Percentiles rank a stretch among this genome's conserved stretches.
phyloP scores from a whole-genome alignment of 64 coral and sea anemone species.

The Cladopsammia gracilis region DNA sequence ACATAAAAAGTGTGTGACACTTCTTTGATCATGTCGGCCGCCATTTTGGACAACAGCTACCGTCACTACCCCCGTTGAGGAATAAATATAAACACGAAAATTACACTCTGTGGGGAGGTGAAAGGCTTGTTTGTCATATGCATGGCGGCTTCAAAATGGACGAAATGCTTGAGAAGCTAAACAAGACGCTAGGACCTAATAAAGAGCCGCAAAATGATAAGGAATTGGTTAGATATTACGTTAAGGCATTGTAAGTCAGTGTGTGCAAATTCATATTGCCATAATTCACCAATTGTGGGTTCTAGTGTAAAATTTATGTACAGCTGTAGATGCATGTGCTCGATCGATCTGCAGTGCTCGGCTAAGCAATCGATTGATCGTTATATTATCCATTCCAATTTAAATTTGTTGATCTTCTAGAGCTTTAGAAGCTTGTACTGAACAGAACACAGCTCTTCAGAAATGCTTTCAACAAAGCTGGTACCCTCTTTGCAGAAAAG shows the following conservation, averaged over 20 bases:
- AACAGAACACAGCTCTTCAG: conserved; percentile 38
- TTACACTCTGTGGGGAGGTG: neutral
- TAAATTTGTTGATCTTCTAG: conserved; percentile 25
- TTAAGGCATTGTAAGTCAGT: conserved; percentile 65
- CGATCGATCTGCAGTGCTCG: no score
- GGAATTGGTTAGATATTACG: conserved; percentile 52
- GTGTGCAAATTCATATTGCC: neutral
- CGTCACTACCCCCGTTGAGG: neutral
- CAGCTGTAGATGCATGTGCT: no score
- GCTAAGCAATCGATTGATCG: no score
- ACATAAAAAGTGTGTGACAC: neutral
- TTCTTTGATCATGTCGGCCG: neutral
- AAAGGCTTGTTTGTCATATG: neutral
- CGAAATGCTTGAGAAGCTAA: conserved; percentile 17
- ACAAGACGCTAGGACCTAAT: neutral
- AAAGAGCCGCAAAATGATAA: conserved; percentile 57
- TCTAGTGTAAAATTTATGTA: no score
- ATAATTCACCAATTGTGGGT: neutral
- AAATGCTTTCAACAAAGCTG: conserved; percentile 77
- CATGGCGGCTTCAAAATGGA: conserved; percentile 5
- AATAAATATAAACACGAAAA: neutral
- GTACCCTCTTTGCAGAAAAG: conserved; percentile 56
- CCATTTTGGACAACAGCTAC: conserved; percentile 40
- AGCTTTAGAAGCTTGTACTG: conserved; percentile 72
- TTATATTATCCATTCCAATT: neutral